These are phyloP conservation scores for Erpornis zantholeuca DNA, from an alignment of 2,113 vertebrate species.

Conservation along the genomic window DNA sequence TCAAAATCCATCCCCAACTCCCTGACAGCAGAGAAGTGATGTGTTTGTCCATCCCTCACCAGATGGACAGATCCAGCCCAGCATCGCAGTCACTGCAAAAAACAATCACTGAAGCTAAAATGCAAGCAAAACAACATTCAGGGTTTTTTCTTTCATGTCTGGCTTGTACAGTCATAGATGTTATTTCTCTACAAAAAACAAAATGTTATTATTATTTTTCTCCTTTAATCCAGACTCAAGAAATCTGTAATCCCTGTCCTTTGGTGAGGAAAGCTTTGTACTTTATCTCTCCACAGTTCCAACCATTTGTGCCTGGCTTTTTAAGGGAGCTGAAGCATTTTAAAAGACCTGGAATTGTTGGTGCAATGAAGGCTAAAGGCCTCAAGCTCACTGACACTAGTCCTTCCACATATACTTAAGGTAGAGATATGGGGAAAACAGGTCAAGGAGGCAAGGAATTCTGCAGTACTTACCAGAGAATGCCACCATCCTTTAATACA, in stretches of 20 bases:
- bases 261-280: neutral
- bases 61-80: accelerated
- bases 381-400: neutral
- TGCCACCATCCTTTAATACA: neutral
- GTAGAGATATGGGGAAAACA: neutral
- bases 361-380: neutral
- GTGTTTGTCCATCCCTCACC: neutral
- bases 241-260: neutral
- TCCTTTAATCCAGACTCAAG: neutral
- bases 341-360: neutral
- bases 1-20: neutral
- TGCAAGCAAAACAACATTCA: neutral
- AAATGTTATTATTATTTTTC: neutral
- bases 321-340: neutral
- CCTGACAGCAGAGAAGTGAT: neutral
- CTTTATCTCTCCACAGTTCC: neutral
- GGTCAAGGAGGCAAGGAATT: neutral
- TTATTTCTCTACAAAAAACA: neutral
- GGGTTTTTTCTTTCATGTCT: neutral
- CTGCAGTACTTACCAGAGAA: neutral
- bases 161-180: neutral
- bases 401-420: neutral
- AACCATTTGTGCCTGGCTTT: neutral
- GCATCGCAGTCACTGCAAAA: neutral
- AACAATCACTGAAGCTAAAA: neutral